These are phyloP conservation scores for Leucopternis melanops DNA, from an alignment of 2,113 vertebrate species.

Conservation along the genomic window DNA sequence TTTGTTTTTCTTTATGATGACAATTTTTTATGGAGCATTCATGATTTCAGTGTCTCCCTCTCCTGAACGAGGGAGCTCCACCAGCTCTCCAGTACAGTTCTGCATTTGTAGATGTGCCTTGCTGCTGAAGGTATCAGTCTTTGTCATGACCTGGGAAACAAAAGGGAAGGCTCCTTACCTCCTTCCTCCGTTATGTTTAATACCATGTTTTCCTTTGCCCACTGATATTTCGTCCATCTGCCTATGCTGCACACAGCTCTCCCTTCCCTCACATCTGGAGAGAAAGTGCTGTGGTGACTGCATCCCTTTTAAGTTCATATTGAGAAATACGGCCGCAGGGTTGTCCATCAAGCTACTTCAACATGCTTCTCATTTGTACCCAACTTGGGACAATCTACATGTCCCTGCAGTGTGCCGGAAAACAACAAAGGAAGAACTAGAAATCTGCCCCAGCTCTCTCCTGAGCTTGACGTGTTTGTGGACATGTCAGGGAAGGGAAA, in stretches of 20 bases:
- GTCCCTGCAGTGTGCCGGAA: neutral
- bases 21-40: neutral
- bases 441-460: neutral
- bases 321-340: neutral
- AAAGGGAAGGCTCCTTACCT: neutral
- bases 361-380: neutral
- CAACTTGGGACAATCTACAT: neutral
- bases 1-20: neutral
- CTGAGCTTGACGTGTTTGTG: neutral
- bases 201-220: neutral
- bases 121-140: neutral
- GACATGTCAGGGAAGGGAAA: neutral
- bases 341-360: neutral
- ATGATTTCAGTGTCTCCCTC: neutral
- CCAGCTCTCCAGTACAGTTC: neutral
- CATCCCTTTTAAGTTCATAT: neutral
- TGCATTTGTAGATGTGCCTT: neutral
- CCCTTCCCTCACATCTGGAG: neutral
- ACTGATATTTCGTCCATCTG: neutral
- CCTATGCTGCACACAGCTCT: neutral
- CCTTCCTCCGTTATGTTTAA: neutral
- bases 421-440: neutral
- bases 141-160: neutral
- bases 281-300: fast-evolving
- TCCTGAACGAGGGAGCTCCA: neutral